Evolutionary conservation across 2,888 invertebrate genomes (phyloP), one percentile per base, ranked within the genome.

Genomic region (Crematogaster levior): DNA sequence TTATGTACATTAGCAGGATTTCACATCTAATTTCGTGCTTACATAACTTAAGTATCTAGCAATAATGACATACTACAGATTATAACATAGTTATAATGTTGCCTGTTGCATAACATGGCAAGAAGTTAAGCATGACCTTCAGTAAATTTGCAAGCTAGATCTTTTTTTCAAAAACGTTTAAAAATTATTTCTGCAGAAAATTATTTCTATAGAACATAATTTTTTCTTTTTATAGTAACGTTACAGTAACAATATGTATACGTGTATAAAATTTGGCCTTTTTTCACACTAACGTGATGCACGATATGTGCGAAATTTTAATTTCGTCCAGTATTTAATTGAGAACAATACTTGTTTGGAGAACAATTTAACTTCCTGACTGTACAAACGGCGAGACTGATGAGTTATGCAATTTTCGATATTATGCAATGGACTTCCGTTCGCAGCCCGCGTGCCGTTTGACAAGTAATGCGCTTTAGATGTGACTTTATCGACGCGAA

Each of bases 391-490:
- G 15, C 27, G 60, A 56, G 43, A 56, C 56, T 68, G 12, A 58
- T 56, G 46, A 79, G 24, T 79, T 68, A 68, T 43, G 68, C 43
- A 68, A 79, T 53, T 79, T 56, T 68, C 56, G 30, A 79, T 68
- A 56, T 43, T 15, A 79, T 46, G 68, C 77, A 79, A 77, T 77
- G n/a, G 84, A 88, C 88, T 88, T 88, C 87, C 87, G 87, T 88
- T 88, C 87, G 80, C 84, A 66, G 63, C 81, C 82, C 84, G 84
- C 83, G 87, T 88, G 83, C 81, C 83, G 84, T 88, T 88, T 86
- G 80, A 72, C 79, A 82, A 84, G 83, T 58, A 77, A 53, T 83
- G 81, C 81, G 74, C 83, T 83, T 88, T 73, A 60, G 61, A 70
- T 79, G 75, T 73, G 79, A 70, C 53, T 68, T 77, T 53, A 40